Conservation (phyloP, 2,797 vertebrate genomes). For the Luscinia megarhynchos region DNA sequence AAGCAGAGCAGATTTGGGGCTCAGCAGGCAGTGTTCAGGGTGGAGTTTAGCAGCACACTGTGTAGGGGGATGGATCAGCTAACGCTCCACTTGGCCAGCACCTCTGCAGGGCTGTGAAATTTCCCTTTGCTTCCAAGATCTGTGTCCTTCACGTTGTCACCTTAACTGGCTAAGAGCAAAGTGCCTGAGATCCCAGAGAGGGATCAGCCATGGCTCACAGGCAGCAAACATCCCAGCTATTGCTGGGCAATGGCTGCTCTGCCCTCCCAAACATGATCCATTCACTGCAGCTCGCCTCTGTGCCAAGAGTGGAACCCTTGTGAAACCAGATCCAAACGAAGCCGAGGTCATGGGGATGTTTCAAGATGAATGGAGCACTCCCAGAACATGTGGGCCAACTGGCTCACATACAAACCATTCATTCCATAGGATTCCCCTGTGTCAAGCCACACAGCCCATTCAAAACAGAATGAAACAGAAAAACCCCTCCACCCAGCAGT, state of each 20-base stretch:
- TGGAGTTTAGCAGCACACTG: background rate
- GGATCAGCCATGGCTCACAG: background rate
- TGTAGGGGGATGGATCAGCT: background rate
- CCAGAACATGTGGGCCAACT: constrained; percentile 65
- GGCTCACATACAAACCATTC: constrained; percentile 64
- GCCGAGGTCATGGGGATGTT: constrained; percentile 62
- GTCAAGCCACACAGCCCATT: constrained; percentile 45
- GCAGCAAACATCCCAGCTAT: constrained; percentile 38
- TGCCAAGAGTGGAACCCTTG: constrained; percentile 65
- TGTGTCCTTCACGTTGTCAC: accelerated
- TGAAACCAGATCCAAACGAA: constrained; percentile 67
- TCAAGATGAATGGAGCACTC: constrained; percentile 68
- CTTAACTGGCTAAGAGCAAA: background rate
- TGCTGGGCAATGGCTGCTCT: constrained; percentile 34
- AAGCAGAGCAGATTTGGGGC: background rate
- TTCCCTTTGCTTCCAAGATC: background rate
- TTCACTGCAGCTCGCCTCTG: background rate
- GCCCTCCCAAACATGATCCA: constrained; percentile 31
- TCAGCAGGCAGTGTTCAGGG: background rate
- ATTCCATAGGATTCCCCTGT: constrained; percentile 68
- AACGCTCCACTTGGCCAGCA: background rate
- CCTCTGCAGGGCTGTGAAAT: background rate
- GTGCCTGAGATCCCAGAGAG: background rate
- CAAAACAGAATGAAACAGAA: constrained; percentile 36
- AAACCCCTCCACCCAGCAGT: constrained; percentile 23